Conservation (phyloP, 2,113 vertebrate genomes). For the Ageneiosus marmoratus region DNA sequence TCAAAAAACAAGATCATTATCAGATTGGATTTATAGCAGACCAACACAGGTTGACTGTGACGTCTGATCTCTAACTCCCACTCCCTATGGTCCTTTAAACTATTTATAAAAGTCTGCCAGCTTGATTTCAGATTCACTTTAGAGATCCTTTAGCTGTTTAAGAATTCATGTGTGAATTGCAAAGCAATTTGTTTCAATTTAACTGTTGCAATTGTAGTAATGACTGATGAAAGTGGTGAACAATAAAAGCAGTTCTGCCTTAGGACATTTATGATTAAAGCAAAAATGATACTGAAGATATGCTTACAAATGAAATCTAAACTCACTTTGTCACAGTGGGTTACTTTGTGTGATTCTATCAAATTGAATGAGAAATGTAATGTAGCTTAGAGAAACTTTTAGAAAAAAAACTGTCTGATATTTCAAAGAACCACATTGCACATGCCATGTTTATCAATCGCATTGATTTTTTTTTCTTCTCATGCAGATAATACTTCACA, state of each 20-base stretch:
- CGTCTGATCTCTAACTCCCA: slow-evolving; percentile 13
- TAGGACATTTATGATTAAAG: slow-evolving; percentile 15
- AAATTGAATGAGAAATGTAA: slow-evolving; percentile 10
- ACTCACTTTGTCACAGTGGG: background rate
- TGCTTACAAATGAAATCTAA: slow-evolving; percentile 5
- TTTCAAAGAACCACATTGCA: background rate
- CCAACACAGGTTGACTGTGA: background rate
- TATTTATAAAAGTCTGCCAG: slow-evolving; percentile 54
- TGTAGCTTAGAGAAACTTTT: background rate
- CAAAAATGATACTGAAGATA: background rate
- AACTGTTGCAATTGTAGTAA: slow-evolving; percentile 14
- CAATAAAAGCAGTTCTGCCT: slow-evolving; percentile 3
- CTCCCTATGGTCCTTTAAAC: slow-evolving; percentile 54
- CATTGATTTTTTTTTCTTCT: slow-evolving; percentile 33
- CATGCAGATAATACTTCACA: slow-evolving; percentile 29
- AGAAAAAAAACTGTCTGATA: background rate
- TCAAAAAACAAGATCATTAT: background rate
- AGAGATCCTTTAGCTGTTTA: slow-evolving; percentile 9
- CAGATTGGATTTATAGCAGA: background rate
- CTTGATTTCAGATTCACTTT: slow-evolving; percentile 9
- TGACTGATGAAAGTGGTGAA: slow-evolving; percentile 13
- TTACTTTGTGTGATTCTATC: slow-evolving; percentile 8
- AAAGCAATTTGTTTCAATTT: slow-evolving; percentile 22
- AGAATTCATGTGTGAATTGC: background rate
- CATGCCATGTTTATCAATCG: slow-evolving; percentile 31